A percentile compares a stretch with the other conserved stretches of the same genome.
phyloP scores from a whole-genome alignment of 2,113 vertebrate genomes.

The Oophaga pumilio region DNA sequence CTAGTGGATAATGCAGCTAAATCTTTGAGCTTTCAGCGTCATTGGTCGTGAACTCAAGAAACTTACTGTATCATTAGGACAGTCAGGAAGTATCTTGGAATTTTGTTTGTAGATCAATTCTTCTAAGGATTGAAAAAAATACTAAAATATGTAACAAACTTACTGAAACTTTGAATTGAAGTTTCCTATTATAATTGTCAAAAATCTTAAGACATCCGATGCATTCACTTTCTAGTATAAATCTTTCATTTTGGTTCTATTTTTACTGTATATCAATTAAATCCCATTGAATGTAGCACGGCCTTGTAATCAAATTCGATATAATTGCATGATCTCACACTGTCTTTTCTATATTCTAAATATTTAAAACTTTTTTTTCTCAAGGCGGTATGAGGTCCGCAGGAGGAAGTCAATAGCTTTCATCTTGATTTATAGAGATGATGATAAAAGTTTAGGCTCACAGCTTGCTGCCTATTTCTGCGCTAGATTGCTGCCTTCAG shows the following conservation, averaged over 20 bases:
- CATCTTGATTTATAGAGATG: constrained; percentile 79
- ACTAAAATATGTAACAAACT: background rate
- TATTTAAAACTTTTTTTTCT: constrained; percentile 71
- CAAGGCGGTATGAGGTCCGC: constrained; percentile 70
- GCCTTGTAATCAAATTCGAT: constrained; percentile 53
- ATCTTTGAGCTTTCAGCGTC: too few species aligned
- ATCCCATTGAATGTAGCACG: constrained; percentile 14
- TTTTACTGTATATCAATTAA: constrained; percentile 50
- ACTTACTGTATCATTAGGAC: too few species aligned
- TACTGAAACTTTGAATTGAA: background rate
- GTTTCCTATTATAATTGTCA: background rate
- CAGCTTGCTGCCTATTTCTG: constrained; percentile 74
- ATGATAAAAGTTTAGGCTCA: constrained; percentile 80
- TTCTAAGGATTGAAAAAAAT: background rate
- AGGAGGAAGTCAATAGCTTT: constrained; percentile 77
- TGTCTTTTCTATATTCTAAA: constrained; percentile 67
- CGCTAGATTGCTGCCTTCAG: constrained; percentile 72
- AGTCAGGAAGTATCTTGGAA: background rate
- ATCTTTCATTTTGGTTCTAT: background rate
- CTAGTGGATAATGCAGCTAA: too few species aligned
- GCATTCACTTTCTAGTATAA: background rate
- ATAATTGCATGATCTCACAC: constrained; percentile 55
- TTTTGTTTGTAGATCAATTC: background rate
- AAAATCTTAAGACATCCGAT: background rate
- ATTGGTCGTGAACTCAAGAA: too few species aligned